phyloP scores from a whole-genome alignment of 2,797 vertebrate species.

The Rachycentron canadum region DNA sequence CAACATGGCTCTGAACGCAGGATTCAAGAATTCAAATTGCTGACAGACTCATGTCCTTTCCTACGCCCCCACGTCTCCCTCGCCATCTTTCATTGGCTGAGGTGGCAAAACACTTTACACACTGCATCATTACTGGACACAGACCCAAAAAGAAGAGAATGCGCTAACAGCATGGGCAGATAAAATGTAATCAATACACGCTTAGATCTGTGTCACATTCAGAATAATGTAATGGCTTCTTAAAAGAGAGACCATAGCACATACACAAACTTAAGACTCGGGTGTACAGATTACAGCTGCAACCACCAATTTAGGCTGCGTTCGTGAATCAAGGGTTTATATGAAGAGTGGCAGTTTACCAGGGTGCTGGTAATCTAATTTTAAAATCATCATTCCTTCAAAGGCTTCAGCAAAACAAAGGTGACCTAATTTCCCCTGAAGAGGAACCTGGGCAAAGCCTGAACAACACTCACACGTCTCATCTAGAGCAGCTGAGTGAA shows the following conservation, averaged over 20 bases:
- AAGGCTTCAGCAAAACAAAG: slow-evolving; percentile 55
- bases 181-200: slow-evolving; percentile 17
- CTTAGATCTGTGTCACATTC: slow-evolving; percentile 18
- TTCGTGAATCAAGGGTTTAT: slow-evolving; percentile 20
- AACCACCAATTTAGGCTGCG: slow-evolving; percentile 20
- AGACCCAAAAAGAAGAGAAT: slow-evolving; percentile 17
- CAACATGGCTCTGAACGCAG: slow-evolving; percentile 79
- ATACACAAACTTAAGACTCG: background rate
- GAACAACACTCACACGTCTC: slow-evolving; percentile 25
- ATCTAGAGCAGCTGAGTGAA: slow-evolving; percentile 53
- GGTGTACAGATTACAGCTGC: background rate
- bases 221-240: slow-evolving; percentile 21
- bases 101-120: slow-evolving; percentile 50
- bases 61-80: slow-evolving; percentile 56
- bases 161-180: slow-evolving; percentile 18
- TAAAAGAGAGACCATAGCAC: slow-evolving; percentile 5
- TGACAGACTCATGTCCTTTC: slow-evolving; percentile 75
- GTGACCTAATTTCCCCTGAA: slow-evolving; percentile 46
- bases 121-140: slow-evolving; percentile 54
- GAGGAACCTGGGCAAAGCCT: slow-evolving; percentile 39
- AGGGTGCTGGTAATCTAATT: slow-evolving; percentile 13
- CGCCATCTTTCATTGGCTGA: slow-evolving; percentile 48
- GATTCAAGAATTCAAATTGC: slow-evolving; percentile 59
- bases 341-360: slow-evolving; percentile 21
- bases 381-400: slow-evolving; percentile 25